Evolutionary conservation across 2,113 vertebrate genomes (phyloP).

Genomic region (Mirza zaza): DNA sequence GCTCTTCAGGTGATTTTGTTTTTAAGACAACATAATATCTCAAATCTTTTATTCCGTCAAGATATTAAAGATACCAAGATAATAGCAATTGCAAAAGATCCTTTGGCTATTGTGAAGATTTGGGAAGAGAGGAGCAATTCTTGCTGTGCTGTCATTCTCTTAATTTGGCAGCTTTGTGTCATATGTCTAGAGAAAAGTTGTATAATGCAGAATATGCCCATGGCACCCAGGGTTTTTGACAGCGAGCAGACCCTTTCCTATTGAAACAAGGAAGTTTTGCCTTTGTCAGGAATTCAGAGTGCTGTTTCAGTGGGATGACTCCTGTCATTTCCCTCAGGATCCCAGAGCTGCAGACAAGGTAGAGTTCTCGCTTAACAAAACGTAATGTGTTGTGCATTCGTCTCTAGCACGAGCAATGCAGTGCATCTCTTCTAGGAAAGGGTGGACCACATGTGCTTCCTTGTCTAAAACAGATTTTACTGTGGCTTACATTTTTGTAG

Average conservation of each 20-base stretch:
- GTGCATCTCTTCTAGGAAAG: not conserved
- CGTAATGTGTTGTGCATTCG: not conserved
- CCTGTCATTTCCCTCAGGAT: not conserved
- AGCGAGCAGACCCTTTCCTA: not conserved
- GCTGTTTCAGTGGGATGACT: not conserved
- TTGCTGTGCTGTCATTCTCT: constrained; percentile 19
- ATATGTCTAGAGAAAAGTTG: constrained; percentile 56
- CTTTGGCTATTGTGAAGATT: not conserved
- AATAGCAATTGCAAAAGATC: not conserved
- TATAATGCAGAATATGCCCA: not conserved
- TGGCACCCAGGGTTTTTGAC: not conserved
- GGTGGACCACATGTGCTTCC: constrained; percentile 26
- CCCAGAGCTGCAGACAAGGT: not conserved
- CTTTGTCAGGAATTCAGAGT: not conserved
- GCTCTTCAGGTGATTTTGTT: not conserved
- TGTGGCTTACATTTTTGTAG: constrained; percentile 3
- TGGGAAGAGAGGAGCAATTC: not conserved
- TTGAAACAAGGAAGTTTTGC: not conserved
- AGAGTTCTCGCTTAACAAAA: not conserved
- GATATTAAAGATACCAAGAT: not conserved
- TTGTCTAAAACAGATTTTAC: constrained; percentile 42
- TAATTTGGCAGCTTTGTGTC: constrained; percentile 34
- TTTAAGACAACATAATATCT: constrained; percentile 60
- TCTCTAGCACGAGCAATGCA: not conserved
- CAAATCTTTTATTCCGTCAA: constrained; percentile 42